Conservation (phyloP, 2,113 vertebrate species). For the Tragelaphus buxtoni region DNA sequence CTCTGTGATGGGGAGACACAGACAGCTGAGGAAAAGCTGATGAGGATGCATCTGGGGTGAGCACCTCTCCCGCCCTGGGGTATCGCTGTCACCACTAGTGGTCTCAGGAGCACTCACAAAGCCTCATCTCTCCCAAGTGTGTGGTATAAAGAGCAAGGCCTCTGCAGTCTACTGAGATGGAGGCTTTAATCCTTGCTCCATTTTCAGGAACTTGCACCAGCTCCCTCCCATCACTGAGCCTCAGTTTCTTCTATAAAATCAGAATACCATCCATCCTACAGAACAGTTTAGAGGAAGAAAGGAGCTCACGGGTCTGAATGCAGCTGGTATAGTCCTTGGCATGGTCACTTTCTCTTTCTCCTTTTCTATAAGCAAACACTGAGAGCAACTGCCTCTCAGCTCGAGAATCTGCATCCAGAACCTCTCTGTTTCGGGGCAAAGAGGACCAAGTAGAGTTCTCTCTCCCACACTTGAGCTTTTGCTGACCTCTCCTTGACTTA, state of each 20-base stretch:
- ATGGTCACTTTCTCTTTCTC: neutral
- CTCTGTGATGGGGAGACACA: neutral
- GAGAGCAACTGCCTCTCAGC: neutral
- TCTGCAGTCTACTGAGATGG: neutral
- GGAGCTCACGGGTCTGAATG: neutral
- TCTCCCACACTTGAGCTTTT: neutral
- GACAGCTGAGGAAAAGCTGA: neutral
- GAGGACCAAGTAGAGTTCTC: neutral
- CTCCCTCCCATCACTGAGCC: neutral
- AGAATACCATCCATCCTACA: neutral
- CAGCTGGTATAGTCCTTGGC: neutral
- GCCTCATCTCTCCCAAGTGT: neutral
- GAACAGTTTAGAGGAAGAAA: neutral
- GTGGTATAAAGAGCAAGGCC: neutral
- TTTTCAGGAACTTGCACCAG: neutral
- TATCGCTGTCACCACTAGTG: neutral
- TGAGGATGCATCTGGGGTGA: conserved; percentile 2
- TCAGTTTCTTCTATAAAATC: neutral
- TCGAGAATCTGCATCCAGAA: neutral
- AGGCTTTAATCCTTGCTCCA: neutral
- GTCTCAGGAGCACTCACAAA: neutral
- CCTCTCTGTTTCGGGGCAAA: neutral
- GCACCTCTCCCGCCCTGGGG: neutral
- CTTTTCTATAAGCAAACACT: neutral
- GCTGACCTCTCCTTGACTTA: neutral